A percentile compares a stretch with the other conserved stretches of the same genome.
These are phyloP conservation scores for Drosophila melanosoma DNA, from an alignment of 2,888 invertebrate genomes.

Conservation along the genomic window DNA sequence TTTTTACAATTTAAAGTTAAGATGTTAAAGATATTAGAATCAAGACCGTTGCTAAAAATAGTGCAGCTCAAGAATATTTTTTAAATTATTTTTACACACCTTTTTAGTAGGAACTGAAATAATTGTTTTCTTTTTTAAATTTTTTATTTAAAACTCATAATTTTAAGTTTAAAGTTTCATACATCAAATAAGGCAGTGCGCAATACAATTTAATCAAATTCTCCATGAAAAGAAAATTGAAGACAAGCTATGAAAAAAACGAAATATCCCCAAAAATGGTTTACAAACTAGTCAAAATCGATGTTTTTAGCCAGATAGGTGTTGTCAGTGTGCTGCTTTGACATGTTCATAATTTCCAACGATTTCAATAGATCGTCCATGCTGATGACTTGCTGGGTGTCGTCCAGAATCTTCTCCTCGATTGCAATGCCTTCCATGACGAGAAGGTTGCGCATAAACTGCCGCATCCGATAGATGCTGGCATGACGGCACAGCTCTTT, in stretches of 20 bases:
- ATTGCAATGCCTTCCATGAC: neutral
- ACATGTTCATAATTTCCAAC: conserved; percentile 47
- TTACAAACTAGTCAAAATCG: conserved; percentile 48
- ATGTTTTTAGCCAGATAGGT: conserved; percentile 32
- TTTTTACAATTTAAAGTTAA: neutral
- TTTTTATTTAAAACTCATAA: neutral
- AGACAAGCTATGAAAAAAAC: neutral
- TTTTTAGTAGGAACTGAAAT: no score
- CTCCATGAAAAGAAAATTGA: neutral
- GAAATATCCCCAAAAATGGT: neutral
- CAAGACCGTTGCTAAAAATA: neutral
- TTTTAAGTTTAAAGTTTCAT: neutral
- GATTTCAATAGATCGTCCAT: conserved; percentile 64
- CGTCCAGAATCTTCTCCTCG: neutral
- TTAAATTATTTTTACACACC: neutral
- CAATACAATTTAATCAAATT: neutral
- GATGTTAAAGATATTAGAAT: neutral
- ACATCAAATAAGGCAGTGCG: neutral
- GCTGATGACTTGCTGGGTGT: conserved; percentile 41
- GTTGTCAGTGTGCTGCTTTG: conserved; percentile 39
- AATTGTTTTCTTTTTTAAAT: no score
- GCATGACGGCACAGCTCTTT: conserved; percentile 95
- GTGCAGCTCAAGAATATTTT: neutral
- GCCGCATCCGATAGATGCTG: conserved; percentile 93
- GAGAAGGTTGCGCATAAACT: conserved; percentile 86